phyloP scores from a whole-genome alignment of 2,888 invertebrate genomes.

The Pachydiplax longipennis region DNA sequence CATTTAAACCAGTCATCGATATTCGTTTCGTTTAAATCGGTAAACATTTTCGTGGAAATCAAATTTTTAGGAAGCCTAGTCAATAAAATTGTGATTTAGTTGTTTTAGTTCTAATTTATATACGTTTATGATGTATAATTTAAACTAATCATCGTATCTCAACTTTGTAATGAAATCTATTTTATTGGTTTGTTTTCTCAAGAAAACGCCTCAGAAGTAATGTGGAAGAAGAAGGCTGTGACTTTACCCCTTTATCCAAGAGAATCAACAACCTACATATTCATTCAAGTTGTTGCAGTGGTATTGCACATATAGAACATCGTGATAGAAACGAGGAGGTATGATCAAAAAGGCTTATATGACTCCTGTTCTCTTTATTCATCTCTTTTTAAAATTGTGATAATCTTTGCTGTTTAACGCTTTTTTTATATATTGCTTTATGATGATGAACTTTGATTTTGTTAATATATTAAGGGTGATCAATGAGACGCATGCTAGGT shows the following conservation, averaged over 20 bases:
- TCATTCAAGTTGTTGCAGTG: slow-evolving; percentile 59
- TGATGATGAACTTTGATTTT: too few species aligned
- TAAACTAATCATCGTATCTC: too few species aligned
- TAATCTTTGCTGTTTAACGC: background rate
- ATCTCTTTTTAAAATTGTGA: too few species aligned
- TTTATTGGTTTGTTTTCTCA: background rate
- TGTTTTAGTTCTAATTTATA: too few species aligned
- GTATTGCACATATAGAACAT: slow-evolving; percentile 15
- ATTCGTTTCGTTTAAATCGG: too few species aligned
- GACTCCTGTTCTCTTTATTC: too few species aligned
- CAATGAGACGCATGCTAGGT: too few species aligned
- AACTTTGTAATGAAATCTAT: background rate
- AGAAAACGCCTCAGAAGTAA: slow-evolving; percentile 78
- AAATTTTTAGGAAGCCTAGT: too few species aligned
- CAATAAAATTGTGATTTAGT: too few species aligned
- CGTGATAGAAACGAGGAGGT: background rate
- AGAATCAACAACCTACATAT: slow-evolving; percentile 89
- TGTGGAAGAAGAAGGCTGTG: slow-evolving; percentile 73
- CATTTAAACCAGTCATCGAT: background rate
- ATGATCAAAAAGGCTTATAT: background rate
- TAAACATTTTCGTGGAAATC: too few species aligned
- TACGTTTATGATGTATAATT: too few species aligned
- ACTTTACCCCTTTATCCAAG: slow-evolving; percentile 88
- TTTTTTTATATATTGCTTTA: background rate
- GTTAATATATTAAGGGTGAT: too few species aligned